Conservation (phyloP, 2,797 vertebrate genomes). For the Diceros bicornis region DNA sequence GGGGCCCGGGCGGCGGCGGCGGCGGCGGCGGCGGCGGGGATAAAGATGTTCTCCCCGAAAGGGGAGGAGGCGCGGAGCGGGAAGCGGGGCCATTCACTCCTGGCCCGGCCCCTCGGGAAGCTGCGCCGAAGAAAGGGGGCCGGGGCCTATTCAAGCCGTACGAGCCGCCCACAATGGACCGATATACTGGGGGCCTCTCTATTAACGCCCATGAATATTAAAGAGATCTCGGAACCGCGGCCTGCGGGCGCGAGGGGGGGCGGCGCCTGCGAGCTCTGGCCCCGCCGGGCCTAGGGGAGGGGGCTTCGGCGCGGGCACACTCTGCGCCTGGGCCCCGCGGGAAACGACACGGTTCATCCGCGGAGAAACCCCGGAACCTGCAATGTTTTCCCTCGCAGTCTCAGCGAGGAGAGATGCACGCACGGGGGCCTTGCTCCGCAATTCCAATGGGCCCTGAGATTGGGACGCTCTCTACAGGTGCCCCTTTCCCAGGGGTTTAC, state of each 20-base stretch:
- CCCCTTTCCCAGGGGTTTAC: neutral
- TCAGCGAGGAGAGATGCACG: neutral
- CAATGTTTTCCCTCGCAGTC: neutral
- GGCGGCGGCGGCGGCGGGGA: conserved; percentile 93
- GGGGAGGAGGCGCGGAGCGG: conserved; percentile 90
- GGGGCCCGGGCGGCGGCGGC: conserved; percentile 93
- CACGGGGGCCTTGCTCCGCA: neutral
- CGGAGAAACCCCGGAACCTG: neutral
- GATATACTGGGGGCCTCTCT: conserved; percentile 94
- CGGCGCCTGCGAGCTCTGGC: conserved; percentile 74
- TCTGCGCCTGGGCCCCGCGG: neutral
- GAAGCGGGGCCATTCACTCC: conserved; percentile 93
- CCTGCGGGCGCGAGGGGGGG: conserved; percentile 13
- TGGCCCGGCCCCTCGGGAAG: conserved; percentile 96
- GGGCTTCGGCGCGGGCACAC: conserved; percentile 66
- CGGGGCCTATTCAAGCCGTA: conserved; percentile 92
- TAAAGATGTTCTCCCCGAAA: conserved; percentile 97
- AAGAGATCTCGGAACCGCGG: conserved; percentile 86
- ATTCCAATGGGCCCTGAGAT: neutral
- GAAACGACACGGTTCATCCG: neutral
- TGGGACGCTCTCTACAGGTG: neutral
- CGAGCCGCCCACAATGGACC: conserved; percentile 94
- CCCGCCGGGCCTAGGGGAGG: conserved; percentile 79
- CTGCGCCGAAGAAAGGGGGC: conserved; percentile 92
- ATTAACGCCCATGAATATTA: conserved; percentile 99